Conservation (phyloP, 2,113 vertebrate species). For the Callocephalon fimbriatum region DNA sequence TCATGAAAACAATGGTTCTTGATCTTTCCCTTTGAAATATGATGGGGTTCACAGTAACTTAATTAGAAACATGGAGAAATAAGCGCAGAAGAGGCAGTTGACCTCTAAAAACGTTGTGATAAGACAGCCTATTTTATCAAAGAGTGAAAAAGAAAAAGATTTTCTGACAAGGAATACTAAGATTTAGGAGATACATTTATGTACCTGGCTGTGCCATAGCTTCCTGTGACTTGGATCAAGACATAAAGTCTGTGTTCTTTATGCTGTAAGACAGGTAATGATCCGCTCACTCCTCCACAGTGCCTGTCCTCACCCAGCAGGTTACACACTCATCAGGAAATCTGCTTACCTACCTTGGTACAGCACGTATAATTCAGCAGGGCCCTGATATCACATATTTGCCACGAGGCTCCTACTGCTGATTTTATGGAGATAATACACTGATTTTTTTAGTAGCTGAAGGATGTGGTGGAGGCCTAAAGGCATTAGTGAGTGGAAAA, state of each 20-base stretch:
- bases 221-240: background rate
- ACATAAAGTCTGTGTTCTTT: background rate
- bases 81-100: background rate
- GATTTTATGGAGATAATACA: background rate
- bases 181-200: background rate
- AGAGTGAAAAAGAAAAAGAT: background rate
- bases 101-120: background rate
- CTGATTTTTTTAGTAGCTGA: background rate
- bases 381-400: background rate
- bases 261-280: background rate
- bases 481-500: background rate
- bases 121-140: background rate
- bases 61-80: background rate
- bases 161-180: background rate
- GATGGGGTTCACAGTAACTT: background rate
- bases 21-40: background rate
- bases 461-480: background rate
- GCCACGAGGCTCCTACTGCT: background rate
- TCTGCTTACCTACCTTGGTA: background rate
- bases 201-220: background rate
- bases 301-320: background rate
- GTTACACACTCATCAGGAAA: background rate
- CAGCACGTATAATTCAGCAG: background rate
- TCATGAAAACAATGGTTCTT: background rate
- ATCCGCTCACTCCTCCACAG: background rate